Evolutionary conservation across 2,888 invertebrate species (phyloP).

Genomic region (Tinea trinotella): DNA sequence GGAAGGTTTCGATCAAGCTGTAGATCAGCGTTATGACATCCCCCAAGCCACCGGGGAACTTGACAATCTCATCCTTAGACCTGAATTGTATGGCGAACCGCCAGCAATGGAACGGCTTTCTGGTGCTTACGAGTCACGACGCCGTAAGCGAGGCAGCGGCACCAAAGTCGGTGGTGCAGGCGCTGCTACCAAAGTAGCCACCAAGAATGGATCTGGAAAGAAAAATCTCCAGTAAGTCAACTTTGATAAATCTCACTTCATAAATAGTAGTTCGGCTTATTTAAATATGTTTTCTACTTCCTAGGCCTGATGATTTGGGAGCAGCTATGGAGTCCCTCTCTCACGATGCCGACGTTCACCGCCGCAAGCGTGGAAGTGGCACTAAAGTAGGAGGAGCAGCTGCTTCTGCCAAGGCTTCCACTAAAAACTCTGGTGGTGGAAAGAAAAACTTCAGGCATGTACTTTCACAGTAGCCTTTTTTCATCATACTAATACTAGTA

Average conservation of each 20-base stretch:
- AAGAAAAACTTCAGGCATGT: constrained; percentile 63
- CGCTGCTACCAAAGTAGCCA: constrained; percentile 62
- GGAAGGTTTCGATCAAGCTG: constrained; percentile 54
- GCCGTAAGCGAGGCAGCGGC: constrained; percentile 60
- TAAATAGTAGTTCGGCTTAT: too few relatives aligned
- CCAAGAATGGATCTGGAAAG: constrained; percentile 59
- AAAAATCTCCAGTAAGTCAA: constrained; percentile 59
- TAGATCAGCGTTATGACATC: constrained; percentile 54
- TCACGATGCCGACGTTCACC: constrained; percentile 39
- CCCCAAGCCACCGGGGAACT: constrained; percentile 54
- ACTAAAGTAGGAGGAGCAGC: constrained; percentile 61
- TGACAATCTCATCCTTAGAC: constrained; percentile 75
- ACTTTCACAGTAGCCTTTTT: background rate
- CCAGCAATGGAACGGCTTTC: constrained; percentile 61
- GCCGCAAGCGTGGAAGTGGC: constrained; percentile 57
- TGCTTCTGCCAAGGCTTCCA: constrained; percentile 58
- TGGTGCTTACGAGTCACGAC: constrained; percentile 48
- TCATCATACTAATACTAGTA: background rate
- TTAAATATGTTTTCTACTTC: background rate
- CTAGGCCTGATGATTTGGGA: constrained; percentile 48
- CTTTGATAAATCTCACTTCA: too few relatives aligned
- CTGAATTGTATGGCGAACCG: constrained; percentile 74
- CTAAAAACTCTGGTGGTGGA: constrained; percentile 59
- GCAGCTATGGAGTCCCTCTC: constrained; percentile 39
- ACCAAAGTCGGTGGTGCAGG: constrained; percentile 63